Evolutionary conservation across 1,140 invertebrate genomes (phyloP), one percentile per base, ranked within the genome.

Genomic region (Coenobita brevimanus): DNA sequence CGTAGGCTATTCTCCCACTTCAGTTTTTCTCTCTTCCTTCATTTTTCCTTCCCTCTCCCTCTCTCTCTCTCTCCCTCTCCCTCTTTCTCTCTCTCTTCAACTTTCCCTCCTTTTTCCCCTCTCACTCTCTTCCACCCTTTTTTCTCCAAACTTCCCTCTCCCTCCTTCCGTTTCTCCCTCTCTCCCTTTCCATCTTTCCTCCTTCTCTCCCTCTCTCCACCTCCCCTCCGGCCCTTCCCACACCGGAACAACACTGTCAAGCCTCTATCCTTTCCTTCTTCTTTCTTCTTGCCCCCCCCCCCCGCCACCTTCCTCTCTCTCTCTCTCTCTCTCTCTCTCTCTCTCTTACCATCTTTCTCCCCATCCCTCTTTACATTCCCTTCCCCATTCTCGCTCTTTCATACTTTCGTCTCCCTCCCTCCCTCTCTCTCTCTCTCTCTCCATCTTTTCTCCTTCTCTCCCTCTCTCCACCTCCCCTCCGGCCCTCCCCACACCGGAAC

Each of bases 401-500:
- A 50, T 50, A 6, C 46, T 50, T 8, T 50, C 46, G 6, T 17
- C 46, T 17, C 46, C 17, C 46, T 8, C 6, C 46, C 46, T 50
- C 17, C 46, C 17, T 17, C 46, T 17, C 46, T 50, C 17, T 13
- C 24, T 75, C 8, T 79, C 8, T 57, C 30, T 17, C 10, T 79
- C 41, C 54, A 3, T 57, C n/a, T 79, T 57, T 57, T 17, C 13
- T 79, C 76, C 54, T 3, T 27, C 8, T 79, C 30, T 57, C 0
- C 0, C n/a, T n/a, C 27, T 79, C 76, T 24, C 24, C 17, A 10
- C 57, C 30, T 36, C 21, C 3, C 43, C 24, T 54, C 33, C 24
- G 2, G 15, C 43, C 27, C 46, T 62, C 54, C 75, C 60, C 13
- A 41, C 36, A 33, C 83, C 75, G 73, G 83, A 86, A 86, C 83